These are phyloP conservation scores for Aphaenogaster ashmeadi DNA, from an alignment of 1,140 invertebrate species.

Conservation along the genomic window DNA sequence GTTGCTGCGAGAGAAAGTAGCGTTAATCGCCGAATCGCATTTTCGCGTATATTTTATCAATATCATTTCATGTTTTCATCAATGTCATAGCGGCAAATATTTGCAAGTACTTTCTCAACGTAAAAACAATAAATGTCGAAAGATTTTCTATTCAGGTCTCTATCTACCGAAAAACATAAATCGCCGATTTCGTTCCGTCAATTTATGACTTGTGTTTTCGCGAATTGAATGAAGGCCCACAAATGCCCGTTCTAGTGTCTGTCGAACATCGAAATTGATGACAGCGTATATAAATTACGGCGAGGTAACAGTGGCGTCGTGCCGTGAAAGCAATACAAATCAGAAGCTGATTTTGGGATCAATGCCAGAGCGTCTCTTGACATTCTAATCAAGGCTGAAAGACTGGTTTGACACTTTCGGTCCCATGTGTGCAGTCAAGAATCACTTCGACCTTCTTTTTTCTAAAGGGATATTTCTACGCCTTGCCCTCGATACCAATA, in stretches of 20 bases:
- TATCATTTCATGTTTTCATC: background rate
- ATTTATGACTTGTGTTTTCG: slow-evolving; percentile 18
- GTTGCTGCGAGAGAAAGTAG: slow-evolving; percentile 28
- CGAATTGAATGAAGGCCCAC: slow-evolving; percentile 11
- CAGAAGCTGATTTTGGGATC: slow-evolving; percentile 69
- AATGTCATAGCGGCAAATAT: background rate
- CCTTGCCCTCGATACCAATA: background rate
- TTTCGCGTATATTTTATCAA: background rate
- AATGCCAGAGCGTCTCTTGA: slow-evolving; percentile 65
- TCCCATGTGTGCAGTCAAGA: slow-evolving; percentile 3
- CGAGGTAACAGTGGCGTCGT: background rate
- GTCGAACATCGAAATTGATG: slow-evolving; percentile 31
- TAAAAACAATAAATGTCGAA: slow-evolving; percentile 21
- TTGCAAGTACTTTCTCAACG: background rate
- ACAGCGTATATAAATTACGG: slow-evolving; percentile 52
- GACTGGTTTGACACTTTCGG: slow-evolving; percentile 16
- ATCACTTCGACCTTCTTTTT: slow-evolving; percentile 19
- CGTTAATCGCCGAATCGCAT: background rate
- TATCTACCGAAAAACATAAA: slow-evolving; percentile 1
- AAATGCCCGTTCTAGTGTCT: background rate
- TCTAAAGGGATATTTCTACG: slow-evolving; percentile 12
- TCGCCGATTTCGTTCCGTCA: slow-evolving; percentile 13
- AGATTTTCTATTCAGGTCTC: background rate
- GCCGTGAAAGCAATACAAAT: slow-evolving; percentile 63
- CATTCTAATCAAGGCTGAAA: slow-evolving; percentile 69